Conservation (phyloP, 2,888 invertebrate species). For the Chrysopilus asiliformis region DNA sequence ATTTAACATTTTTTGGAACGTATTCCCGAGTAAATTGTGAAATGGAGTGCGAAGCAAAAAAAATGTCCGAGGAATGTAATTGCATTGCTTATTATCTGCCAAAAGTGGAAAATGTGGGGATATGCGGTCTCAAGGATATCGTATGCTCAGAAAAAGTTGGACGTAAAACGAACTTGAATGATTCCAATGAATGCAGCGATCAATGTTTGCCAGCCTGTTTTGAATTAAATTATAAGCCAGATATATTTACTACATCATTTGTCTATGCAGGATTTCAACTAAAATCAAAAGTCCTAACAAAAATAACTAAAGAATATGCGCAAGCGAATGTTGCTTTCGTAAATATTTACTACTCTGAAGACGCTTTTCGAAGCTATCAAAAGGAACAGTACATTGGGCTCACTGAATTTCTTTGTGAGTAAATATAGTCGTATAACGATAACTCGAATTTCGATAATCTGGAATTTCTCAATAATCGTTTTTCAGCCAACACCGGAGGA, state of each 20-base stretch:
- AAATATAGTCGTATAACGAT: too few species aligned
- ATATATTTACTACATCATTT: slow-evolving; percentile 45
- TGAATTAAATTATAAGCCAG: slow-evolving; percentile 52
- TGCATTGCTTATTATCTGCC: slow-evolving; percentile 33
- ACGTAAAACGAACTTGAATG: slow-evolving; percentile 9
- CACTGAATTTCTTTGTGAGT: slow-evolving; percentile 69
- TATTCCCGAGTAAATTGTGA: slow-evolving; percentile 69
- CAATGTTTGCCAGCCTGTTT: slow-evolving; percentile 62
- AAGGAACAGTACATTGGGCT: slow-evolving; percentile 71
- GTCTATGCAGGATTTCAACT: slow-evolving; percentile 31
- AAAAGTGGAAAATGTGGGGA: slow-evolving; percentile 48
- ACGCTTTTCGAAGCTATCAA: slow-evolving; percentile 54
- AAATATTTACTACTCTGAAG: slow-evolving; percentile 59
- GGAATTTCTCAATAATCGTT: too few species aligned
- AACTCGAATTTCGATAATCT: too few species aligned
- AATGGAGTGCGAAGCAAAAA: slow-evolving; percentile 65
- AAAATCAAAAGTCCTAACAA: slow-evolving; percentile 22
- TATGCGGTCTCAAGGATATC: slow-evolving; percentile 60
- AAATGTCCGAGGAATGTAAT: slow-evolving; percentile 38
- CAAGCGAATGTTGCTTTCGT: slow-evolving; percentile 52
- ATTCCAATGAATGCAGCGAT: slow-evolving; percentile 19
- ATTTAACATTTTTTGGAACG: slow-evolving; percentile 50
- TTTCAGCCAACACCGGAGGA: slow-evolving; percentile 76
- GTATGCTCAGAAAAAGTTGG: slow-evolving; percentile 39
- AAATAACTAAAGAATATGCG: slow-evolving; percentile 20